Base-by-base conservation (phyloP, 2,888 invertebrate genomes). In the Hyles lineata region DNA sequence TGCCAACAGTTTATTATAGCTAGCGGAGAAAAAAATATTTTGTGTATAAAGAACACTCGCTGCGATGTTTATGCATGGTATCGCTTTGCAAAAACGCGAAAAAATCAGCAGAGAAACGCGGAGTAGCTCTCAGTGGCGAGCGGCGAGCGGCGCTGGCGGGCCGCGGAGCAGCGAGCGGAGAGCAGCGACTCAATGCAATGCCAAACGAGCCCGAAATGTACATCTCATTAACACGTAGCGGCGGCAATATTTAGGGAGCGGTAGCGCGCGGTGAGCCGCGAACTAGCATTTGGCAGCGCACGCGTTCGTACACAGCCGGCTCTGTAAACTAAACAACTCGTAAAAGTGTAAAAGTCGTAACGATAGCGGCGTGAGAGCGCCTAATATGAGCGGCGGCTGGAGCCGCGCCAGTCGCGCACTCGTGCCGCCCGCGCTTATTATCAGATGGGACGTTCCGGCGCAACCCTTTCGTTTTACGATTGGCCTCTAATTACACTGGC, bases 271-370 rank as follows among this genome's bases (percentile, higher is more conserved):
- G 94, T 91, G 92, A 93, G 92, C 93, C 94, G 92, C 93, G 92
- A 92, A 93, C 93, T 89, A 90, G 91, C 91, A 92, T 93, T 94
- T 94, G 94, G 94, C 94, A 94, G 89, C 87, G 89, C 85, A 82
- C 85, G 85, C 88, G 86, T 85, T 82, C 85, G 83, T 83, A 82
- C 90, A 85, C 90, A 89, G 88, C 90, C 88, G 88, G 91, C 87
- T 86, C 85, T 87, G 89, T 90, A 88, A 93, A 92, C 94, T 93
- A 93, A 94, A 93, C 93, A 93, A 93, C 92, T 93, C 94, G 93
- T 93, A 94, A 94, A 94, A 94, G 93, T 93, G 94, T 93, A 94
- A 94, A 93, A 94, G 89, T 94, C 92, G 92, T 92, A 92, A 91
- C 92, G 93, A 94, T 93, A 92, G 91, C 90, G 84, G 86, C 81